Evolutionary conservation across 1,140 invertebrate species (phyloP).

Genomic region (Drosophila jambulina): DNA sequence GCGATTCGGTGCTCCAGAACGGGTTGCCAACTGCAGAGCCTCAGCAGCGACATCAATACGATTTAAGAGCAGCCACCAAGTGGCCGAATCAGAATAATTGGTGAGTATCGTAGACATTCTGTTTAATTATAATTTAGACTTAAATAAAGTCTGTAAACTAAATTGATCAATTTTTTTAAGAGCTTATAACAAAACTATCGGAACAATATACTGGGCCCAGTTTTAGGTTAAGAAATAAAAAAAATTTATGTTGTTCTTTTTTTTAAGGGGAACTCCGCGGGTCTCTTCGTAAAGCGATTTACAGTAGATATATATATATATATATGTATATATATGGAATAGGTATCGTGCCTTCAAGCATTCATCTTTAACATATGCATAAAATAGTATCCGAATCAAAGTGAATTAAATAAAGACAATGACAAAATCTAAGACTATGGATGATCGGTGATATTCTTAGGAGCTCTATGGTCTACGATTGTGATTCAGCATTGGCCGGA

Average conservation of each 20-base stretch:
- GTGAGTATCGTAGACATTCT: slow-evolving; percentile 8
- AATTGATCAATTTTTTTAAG: slow-evolving; percentile 21
- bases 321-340: not conserved
- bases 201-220: not conserved
- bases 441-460: not conserved
- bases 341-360: slow-evolving; percentile 6
- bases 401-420: slow-evolving; percentile 34
- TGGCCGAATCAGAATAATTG: slow-evolving; percentile 18
- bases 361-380: slow-evolving; percentile 9
- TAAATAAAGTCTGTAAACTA: slow-evolving; percentile 23
- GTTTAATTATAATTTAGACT: slow-evolving; percentile 36
- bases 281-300: not conserved
- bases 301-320: not conserved
- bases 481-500: slow-evolving; percentile 1
- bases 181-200: slow-evolving; percentile 7
- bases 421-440: slow-evolving; percentile 5
- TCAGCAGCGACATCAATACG: slow-evolving; percentile 53
- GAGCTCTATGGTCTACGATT: slow-evolving; percentile 13
- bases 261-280: not conserved
- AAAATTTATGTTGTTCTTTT: not conserved
- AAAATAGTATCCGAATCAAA: not conserved
- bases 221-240: not conserved
- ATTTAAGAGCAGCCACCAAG: slow-evolving; percentile 31
- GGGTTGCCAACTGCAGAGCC: slow-evolving; percentile 71
- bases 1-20: slow-evolving; percentile 48